Conservation (phyloP, 2,113 vertebrate species). For the Phaethornis superciliosus region DNA sequence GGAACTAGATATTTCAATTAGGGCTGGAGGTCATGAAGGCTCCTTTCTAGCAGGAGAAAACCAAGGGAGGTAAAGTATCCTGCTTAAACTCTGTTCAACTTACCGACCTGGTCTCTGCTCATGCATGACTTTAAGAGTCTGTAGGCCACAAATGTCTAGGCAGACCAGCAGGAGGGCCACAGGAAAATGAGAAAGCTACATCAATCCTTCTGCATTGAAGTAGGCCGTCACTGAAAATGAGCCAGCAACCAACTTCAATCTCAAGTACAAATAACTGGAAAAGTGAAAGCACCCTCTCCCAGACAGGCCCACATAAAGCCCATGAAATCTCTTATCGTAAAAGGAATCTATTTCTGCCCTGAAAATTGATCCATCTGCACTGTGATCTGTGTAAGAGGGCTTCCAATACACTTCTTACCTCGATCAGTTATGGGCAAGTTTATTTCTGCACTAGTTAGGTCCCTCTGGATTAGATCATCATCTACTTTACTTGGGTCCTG, state of each 20-base stretch:
- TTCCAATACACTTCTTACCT: neutral
- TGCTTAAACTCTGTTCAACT: neutral
- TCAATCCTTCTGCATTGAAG: neutral
- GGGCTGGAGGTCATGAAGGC: neutral
- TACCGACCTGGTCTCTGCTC: fast-evolving
- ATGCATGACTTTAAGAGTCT: neutral
- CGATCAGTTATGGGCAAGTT: fast-evolving
- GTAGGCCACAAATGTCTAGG: neutral
- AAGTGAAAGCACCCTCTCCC: neutral
- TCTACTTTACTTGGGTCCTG: neutral
- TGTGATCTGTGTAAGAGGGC: neutral
- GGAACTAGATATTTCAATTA: neutral
- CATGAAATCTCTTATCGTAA: neutral
- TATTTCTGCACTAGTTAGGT: neutral
- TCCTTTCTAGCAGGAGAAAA: neutral
- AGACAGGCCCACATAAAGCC: neutral
- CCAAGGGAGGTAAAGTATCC: neutral
- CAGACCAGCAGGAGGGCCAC: neutral
- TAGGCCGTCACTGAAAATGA: neutral
- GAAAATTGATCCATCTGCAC: neutral
- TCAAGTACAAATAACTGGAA: neutral
- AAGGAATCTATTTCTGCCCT: neutral
- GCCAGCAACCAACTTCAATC: neutral
- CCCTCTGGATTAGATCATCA: neutral
- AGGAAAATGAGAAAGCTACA: neutral